Base-by-base conservation (phyloP, 2,888 invertebrate species). In the Acleris laterana region DNA sequence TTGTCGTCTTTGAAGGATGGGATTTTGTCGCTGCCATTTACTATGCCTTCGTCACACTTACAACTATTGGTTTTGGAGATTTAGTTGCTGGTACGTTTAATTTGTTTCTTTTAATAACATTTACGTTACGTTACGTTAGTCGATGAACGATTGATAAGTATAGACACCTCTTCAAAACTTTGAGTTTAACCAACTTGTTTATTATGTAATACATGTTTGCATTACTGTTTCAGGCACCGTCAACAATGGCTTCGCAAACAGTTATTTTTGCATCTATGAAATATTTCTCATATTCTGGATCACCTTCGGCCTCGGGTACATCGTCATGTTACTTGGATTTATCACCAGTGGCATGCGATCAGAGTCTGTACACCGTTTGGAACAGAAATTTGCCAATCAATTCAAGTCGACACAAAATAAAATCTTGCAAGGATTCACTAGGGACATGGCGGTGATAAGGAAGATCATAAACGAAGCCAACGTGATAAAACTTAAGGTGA, bases 31-130 rank as follows among this genome's bases (percentile, higher is more conserved):
- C 97, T 50, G 95, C 97, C 0, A 94, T 98, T 50, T 98, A 98
- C 83, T 98, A 96, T 80, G 96, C 97, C 20, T 98, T 97, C 81
- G 97, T 97, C 16, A 97, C 97, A 0, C 93, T 97, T 13, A 96
- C 97, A 3, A 97, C 97, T 4, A 98, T 98, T 71, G 98, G 98
- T 48, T 98, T 98, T 84, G 98, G 98, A n/a, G 98, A 98, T 85
- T 95, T 95, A 79, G 98, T 98, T 38, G 97, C 98, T 85, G 97
- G 97, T 96, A 88, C 77, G 38, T 58, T 49, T 61, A 17, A 57
- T 48, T 17, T 2, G 17, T 1, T 7, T 48, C 0, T 25, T 13
- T 46, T 9, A 3, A 32, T 25, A 6, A 7, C 25, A 25, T 2
- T 25, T 25, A 25, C 6, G n/a, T n/a, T n/a, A n/a, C n/a, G n/a